Conservation (phyloP, 2,797 vertebrate genomes). For the Cyclura pinguis region DNA sequence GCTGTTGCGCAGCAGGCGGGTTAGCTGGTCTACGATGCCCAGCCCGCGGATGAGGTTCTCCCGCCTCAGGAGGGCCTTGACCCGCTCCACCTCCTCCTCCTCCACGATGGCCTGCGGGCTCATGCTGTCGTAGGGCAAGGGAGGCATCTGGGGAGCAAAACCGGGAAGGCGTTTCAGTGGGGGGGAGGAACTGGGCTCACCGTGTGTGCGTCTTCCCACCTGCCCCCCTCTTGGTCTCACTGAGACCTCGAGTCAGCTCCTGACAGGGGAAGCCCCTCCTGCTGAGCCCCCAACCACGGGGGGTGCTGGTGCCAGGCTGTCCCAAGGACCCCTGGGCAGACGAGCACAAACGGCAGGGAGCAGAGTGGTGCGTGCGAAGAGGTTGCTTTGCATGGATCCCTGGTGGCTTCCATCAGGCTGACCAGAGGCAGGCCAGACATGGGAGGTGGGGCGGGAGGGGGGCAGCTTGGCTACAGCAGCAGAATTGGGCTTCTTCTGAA, state of each 20-base stretch:
- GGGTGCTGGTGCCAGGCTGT: too few relatives aligned
- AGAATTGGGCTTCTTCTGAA: too few relatives aligned
- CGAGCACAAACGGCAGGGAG: too few relatives aligned
- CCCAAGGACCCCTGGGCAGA: too few relatives aligned
- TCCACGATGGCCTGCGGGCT: conserved; percentile 78
- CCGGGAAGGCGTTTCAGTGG: not conserved
- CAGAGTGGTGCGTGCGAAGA: too few relatives aligned
- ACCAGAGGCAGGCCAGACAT: not conserved
- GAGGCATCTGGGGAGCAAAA: not conserved
- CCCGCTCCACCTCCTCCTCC: conserved; percentile 77
- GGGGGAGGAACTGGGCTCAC: too few relatives aligned
- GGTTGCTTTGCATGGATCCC: too few relatives aligned
- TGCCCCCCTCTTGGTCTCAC: not conserved
- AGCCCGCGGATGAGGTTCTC: conserved; percentile 76
- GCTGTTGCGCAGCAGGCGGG: conserved; percentile 51
- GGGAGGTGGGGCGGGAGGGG: too few relatives aligned
- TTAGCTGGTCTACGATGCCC: conserved; percentile 74
- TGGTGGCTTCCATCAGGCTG: not conserved
- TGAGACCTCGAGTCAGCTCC: too few relatives aligned
- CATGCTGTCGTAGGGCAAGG: conserved; percentile 67
- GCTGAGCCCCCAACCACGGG: too few relatives aligned
- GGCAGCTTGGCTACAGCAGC: not conserved
- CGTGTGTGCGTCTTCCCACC: not conserved
- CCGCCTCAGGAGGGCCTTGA: conserved; percentile 73
- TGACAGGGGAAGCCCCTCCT: too few relatives aligned